Evolutionary conservation across 37 sponge, comb jelly and placozoan genomes (phyloP).

Genomic region (Ephydatia muelleri): DNA sequence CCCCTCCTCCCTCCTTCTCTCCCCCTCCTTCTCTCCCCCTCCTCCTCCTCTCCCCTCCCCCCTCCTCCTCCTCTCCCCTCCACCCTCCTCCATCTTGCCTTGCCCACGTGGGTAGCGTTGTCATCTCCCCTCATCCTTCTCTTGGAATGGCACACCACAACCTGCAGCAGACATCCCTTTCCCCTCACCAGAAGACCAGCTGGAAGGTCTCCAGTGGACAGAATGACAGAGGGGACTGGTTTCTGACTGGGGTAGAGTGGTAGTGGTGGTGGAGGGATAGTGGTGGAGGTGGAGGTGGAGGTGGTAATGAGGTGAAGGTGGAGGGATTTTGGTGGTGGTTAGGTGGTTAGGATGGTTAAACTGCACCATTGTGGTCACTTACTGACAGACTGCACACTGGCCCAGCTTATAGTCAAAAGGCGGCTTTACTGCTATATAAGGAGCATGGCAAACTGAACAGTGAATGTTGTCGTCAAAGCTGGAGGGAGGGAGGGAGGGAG

Average conservation of each 20-base stretch:
- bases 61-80: no score
- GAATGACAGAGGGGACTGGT: constrained; percentile 59
- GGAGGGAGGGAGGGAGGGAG: no score
- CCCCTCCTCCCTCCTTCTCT: no score
- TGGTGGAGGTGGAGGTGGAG: no score
- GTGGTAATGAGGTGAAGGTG: no score
- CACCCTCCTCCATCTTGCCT: constrained; percentile 17
- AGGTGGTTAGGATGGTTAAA: no score
- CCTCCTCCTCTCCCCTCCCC: no score
- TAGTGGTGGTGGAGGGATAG: background rate
- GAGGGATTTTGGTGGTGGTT: no score
- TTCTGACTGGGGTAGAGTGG: constrained; percentile 10
- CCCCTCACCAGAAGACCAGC: constrained; percentile 44
- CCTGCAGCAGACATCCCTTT: constrained; percentile 63
- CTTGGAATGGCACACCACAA: constrained; percentile 54
- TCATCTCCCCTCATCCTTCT: constrained; percentile 70
- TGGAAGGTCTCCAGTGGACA: constrained; percentile 73
- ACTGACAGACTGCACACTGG: constrained; percentile 53
- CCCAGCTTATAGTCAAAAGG: constrained; percentile 41
- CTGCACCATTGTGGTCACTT: no score
- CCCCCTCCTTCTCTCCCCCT: no score
- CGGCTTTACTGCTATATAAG: constrained; percentile 41
- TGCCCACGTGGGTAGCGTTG: constrained; percentile 62
- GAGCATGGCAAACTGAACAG: constrained; percentile 47
- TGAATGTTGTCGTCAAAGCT: background rate